Base-by-base conservation (phyloP, 1,140 invertebrate genomes). In the Mya arenaria region DNA sequence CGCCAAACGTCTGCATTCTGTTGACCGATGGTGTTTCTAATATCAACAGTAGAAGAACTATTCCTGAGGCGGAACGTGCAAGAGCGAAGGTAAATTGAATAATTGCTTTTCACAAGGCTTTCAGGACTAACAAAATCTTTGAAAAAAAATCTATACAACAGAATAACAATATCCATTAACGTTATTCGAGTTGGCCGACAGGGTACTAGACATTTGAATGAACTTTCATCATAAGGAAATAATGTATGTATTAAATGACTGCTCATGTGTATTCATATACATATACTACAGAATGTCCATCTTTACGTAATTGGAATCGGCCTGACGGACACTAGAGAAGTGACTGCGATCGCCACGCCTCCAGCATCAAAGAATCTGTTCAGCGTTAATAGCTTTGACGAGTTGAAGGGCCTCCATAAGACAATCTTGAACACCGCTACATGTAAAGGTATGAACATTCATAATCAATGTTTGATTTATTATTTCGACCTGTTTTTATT, bases 11-110 rank as follows among this genome's bases (percentile, higher is more conserved):
- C 36, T 65, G 52, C 19, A 84, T 90, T 25, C 72, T 90, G 19
- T 39, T 90, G 8, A 89, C 89, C 34, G 89, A 90, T 74, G 89
- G 89, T 62, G 81, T 86, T 8, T 91, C 90, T n/a, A 89, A 91
- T 68, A 88, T 88, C 63, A 89, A 87, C 75, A 81, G 84, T 13
- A 60, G 84, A 5, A 71, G 83, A 32, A 90, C 89, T 1, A 79
- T 90, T 19, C 87, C 85, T 15, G 87, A 90, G 55, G 89, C 89
- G 1, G 81, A 84, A 39, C 17, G 36, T 34, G 85, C 89, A 4
- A 71, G 84, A 74, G 72, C 32, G 1, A 48, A 80, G 3, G 74
- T 66, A 19, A 83, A 34, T 56, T 60, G 30, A 28, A 52, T 37
- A 1, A 17, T 68, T 48, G 41, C n/a, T n/a, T n/a, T n/a, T n/a